phyloP scores from a whole-genome alignment of 2,113 vertebrate species.

The Cheirogaleus medius region DNA sequence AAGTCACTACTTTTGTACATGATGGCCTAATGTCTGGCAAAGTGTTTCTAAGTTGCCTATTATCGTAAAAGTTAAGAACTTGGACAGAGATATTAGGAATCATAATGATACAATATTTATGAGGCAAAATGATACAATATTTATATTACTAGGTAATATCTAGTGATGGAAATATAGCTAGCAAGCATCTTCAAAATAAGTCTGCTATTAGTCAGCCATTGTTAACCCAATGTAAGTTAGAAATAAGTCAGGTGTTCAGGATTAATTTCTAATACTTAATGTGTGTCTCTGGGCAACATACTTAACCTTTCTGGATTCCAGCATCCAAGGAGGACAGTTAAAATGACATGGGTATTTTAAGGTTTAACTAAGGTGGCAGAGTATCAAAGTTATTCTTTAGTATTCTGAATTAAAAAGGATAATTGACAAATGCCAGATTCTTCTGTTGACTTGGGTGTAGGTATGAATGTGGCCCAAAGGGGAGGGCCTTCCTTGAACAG shows the following conservation, averaged over 20 bases:
- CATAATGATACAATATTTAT: slow-evolving; percentile 77
- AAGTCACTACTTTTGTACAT: slow-evolving; percentile 70
- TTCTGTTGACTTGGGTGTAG: neutral
- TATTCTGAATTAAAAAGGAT: neutral
- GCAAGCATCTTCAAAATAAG: slow-evolving; percentile 72
- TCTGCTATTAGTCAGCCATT: slow-evolving; percentile 44
- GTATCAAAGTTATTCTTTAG: neutral
- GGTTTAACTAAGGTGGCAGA: neutral
- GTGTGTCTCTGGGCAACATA: neutral
- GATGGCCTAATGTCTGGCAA: slow-evolving; percentile 64
- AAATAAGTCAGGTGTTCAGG: slow-evolving; percentile 23
- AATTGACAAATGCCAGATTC: neutral
- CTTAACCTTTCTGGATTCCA: slow-evolving; percentile 10
- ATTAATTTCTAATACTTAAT: slow-evolving; percentile 17
- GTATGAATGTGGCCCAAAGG: neutral
- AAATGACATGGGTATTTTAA: neutral
- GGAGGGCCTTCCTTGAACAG: neutral
- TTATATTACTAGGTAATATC: slow-evolving; percentile 74
- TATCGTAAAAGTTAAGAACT: slow-evolving; percentile 75
- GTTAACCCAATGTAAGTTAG: neutral
- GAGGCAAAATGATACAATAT: slow-evolving; percentile 74
- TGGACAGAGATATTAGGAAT: slow-evolving; percentile 69
- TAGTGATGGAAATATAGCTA: slow-evolving; percentile 64
- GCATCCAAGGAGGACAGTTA: neutral
- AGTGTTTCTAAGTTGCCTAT: slow-evolving; percentile 75